Evolutionary conservation across 1,140 invertebrate species (phyloP).

Genomic region (Wiebesia pumilae): DNA sequence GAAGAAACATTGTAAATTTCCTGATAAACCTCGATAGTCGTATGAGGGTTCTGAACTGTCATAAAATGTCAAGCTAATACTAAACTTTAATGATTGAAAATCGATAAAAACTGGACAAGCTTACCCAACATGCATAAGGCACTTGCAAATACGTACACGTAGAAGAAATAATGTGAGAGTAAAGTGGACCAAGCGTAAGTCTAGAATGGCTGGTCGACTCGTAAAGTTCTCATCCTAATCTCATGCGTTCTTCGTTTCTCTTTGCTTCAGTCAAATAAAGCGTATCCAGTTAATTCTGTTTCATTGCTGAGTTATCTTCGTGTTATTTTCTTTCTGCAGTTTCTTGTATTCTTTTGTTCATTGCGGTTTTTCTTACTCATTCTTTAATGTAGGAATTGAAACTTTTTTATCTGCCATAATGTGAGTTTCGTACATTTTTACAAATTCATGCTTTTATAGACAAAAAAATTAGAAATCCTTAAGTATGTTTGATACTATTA

Average conservation of each 20-base stretch:
- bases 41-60: background rate
- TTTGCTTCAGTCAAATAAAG: constrained; percentile 12
- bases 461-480: background rate
- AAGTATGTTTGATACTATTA: background rate
- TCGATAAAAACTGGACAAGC: constrained; percentile 52
- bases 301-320: background rate
- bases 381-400: background rate
- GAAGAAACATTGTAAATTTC: background rate
- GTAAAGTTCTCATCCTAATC: constrained; percentile 46
- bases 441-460: background rate
- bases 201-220: background rate
- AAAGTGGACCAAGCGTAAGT: constrained; percentile 28
- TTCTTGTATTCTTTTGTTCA: background rate
- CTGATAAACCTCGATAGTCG: background rate
- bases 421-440: background rate
- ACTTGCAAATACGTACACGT: background rate
- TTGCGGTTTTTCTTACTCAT: background rate
- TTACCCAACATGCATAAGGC: constrained; percentile 27
- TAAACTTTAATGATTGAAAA: constrained; percentile 60
- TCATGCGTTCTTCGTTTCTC: constrained; percentile 18
- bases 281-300: background rate
- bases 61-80: constrained; percentile 28
- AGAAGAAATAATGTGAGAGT: background rate
- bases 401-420: background rate
- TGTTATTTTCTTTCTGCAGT: background rate